Percentiles rank a stretch among this genome's conserved stretches.
Conservation (phyloP, 1,140 invertebrate genomes). For the Rhynchophorus ferrugineus region DNA sequence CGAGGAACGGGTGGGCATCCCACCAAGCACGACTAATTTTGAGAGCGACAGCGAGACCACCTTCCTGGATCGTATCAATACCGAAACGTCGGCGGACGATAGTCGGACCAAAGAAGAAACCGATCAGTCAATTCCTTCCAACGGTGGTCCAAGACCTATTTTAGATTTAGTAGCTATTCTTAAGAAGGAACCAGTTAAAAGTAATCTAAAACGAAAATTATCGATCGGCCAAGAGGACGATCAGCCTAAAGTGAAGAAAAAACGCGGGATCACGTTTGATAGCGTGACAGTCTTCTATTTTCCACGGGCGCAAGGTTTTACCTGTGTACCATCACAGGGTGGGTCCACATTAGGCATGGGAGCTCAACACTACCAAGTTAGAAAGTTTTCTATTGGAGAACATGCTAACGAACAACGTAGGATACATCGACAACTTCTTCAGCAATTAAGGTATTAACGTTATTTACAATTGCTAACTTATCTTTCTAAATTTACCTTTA, state of each 20-base stretch:
- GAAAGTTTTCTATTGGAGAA: conserved; percentile 60
- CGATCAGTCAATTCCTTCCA: conserved; percentile 7
- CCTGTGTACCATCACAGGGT: conserved; percentile 93
- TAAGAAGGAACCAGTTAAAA: conserved; percentile 37
- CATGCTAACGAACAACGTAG: conserved; percentile 81
- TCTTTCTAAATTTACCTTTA: neutral
- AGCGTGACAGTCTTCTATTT: conserved; percentile 94
- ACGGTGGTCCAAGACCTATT: too few relatives aligned
- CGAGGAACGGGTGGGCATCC: conserved; percentile 41
- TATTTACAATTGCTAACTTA: neutral
- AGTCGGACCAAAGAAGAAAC: conserved; percentile 17
- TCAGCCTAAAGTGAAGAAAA: conserved; percentile 54
- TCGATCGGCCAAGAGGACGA: conserved; percentile 40
- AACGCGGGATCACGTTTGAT: conserved; percentile 79
- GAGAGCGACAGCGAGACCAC: conserved; percentile 48
- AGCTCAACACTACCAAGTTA: conserved; percentile 68
- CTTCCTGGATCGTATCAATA: conserved; percentile 32
- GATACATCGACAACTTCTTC: conserved; percentile 73
- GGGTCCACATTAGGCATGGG: conserved; percentile 96
- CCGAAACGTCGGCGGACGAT: neutral
- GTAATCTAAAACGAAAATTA: conserved; percentile 50
- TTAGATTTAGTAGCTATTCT: conserved; percentile 31
- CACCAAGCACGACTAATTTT: conserved; percentile 37
- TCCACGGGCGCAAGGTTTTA: conserved; percentile 91
- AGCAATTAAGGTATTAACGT: conserved; percentile 48